Base-by-base conservation (phyloP, 2,888 invertebrate species). In the Tillus elongatus region DNA sequence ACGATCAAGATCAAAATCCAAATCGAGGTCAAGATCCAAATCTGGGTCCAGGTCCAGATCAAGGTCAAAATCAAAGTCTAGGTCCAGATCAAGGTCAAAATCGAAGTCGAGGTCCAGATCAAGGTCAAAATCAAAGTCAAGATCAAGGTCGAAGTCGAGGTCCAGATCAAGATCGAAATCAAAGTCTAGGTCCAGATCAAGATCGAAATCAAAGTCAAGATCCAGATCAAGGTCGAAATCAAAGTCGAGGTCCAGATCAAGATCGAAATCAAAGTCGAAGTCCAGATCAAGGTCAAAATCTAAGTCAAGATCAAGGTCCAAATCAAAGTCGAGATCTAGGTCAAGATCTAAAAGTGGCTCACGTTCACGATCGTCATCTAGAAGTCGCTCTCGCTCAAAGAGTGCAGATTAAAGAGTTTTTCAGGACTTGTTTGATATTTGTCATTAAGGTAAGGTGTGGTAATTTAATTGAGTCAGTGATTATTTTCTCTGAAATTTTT, bases 1-100 rank as follows among this genome's bases (percentile, higher is more conserved):
- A 3, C 49, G 54, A 24, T 61, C 63, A 3, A 45, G 52, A 16
- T 56, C 58, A 3, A 43, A 55, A 37, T 54, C 55, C 15, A 36
- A 64, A 3, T 70, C 69, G 0, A 60, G 37, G 19, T 66, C 68
- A 0, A 43, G 45, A 28, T 52, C 52, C 45, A 53, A 55, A 53
- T 63, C 63, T 0, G 52, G 44, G 46, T 54, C 42, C 35, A 51
- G 35, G 49, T 57, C 49, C 41, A 40, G 30, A 15, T 47, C 48
- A 8, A 35, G 37, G 11, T 41, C 43, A 4, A 41, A 34, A 29
- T 48, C 46, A 9, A 35, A 37, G 28, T 47, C 45, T 9, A 43
- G 34, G 16, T 47, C 45, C n/a, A 44, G 37, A 35, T 50, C 57
- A 3, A 45, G 54, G 11, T 61, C 63, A 3, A 48, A 58, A 16